These are phyloP conservation scores for Margaritifera margaritifera DNA, from an alignment of 2,888 invertebrate species.

Conservation along the genomic window DNA sequence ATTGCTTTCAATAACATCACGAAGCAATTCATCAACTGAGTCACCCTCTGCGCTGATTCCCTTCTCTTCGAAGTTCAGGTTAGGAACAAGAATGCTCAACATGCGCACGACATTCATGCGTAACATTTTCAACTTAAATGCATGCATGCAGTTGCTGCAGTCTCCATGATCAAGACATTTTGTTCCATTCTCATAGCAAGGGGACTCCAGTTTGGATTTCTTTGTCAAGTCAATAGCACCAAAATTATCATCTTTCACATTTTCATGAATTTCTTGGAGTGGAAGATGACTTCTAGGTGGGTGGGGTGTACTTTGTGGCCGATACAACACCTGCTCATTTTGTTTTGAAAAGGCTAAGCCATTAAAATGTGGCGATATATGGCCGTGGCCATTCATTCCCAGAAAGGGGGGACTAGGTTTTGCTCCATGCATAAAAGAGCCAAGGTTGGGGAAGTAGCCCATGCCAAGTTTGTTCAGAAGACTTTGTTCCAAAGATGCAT, in stretches of 20 bases:
- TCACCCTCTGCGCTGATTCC: constrained; percentile 69
- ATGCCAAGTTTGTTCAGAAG: constrained; percentile 34
- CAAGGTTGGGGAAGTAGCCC: constrained; percentile 35
- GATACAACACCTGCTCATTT: constrained; percentile 20
- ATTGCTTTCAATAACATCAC: constrained; percentile 71
- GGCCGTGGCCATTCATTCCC: constrained; percentile 52
- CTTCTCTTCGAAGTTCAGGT: constrained; percentile 69
- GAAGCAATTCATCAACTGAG: constrained; percentile 69
- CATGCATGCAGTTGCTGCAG: constrained; percentile 61
- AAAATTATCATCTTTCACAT: constrained; percentile 41
- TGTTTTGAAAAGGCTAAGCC: constrained; percentile 1
- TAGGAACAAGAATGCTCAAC: constrained; percentile 70
- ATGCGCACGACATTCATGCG: constrained; percentile 69
- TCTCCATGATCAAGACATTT: constrained; percentile 32
- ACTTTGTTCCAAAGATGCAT: constrained; percentile 29
- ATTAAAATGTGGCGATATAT: constrained; percentile 38
- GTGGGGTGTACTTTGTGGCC: constrained; percentile 11
- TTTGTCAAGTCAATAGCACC: constrained; percentile 65
- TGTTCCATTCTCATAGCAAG: constrained; percentile 33
- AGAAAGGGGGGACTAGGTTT: constrained; percentile 55
- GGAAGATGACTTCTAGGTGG: constrained; percentile 27
- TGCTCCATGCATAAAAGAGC: constrained; percentile 29
- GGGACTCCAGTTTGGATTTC: constrained; percentile 42
- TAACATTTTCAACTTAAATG: constrained; percentile 63
- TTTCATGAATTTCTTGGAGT: constrained; percentile 49